Evolutionary conservation across 2,113 vertebrate species (phyloP), one percentile per base, ranked within the genome.

Genomic region (Syrmaticus mikado): DNA sequence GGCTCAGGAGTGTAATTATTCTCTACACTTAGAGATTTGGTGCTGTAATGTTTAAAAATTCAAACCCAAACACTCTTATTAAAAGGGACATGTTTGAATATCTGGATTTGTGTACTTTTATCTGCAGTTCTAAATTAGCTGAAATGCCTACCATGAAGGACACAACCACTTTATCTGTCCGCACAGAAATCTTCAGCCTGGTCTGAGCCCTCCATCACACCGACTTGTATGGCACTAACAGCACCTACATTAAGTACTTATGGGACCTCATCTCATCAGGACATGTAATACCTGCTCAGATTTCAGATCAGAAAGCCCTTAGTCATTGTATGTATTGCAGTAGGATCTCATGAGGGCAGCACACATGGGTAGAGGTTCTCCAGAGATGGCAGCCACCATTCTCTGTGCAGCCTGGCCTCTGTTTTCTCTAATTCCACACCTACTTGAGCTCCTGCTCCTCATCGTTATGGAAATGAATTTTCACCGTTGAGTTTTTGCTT

Each of bases 141-240:
- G 68, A 36, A 52, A 27, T 6, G 20, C 22, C 46, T 32, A 6
- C 28, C 1, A 0, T 4, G 25, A 70, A 34, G 27, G 13, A 40
- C 34, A 4, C 1, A 20, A 45, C 5, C 1, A 1, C 1, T 8
- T 52, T 52, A 6, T 10, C 8, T 57, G 32, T 57, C 32, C 14
- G 8, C 1, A 2, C 28, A 58, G 73, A 66, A 64, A 90, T 30
- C 22, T 3, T 53, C 75, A 87, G 88, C 30, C 0, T 21, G 0
- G 7, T 2, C 2, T 2, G 2, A 64, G 8, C 8, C 12, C 16
- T 48, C 41, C 16, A 5, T 14, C 76, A 10, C 24, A 58, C 38
- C 13, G 60, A 21, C 45, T 4, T 2, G n/a, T 55, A 45, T 30
- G 17, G 36, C 3, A 46, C 8, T 14, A 43, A 3, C 14, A 27